Conservation (phyloP, 2,113 vertebrate genomes). For the Petrocephalus zakoni region DNA sequence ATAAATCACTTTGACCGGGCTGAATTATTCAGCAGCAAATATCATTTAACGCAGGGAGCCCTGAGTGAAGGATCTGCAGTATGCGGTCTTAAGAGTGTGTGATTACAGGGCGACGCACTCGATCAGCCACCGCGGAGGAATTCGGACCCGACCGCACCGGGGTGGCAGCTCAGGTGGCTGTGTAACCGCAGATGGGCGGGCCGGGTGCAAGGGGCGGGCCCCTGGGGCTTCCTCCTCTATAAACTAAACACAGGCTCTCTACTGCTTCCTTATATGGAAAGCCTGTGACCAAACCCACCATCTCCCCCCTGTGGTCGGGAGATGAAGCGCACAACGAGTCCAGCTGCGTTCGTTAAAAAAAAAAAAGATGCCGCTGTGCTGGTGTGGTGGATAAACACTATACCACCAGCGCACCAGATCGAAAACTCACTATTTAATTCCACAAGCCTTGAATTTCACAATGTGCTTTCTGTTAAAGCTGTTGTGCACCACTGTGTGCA, state of each 20-base stretch:
- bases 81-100: constrained; percentile 11
- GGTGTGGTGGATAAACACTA: not conserved
- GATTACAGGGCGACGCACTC: not conserved
- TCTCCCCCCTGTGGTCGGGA: constrained; percentile 50
- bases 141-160: not conserved
- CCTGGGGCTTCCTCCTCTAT: not conserved
- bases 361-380: not conserved
- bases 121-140: not conserved
- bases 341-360: not conserved
- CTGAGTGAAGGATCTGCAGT: not conserved
- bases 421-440: not conserved
- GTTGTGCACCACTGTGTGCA: not conserved
- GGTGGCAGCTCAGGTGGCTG: not conserved
- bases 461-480: not conserved
- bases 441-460: not conserved
- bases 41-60: constrained; percentile 13
- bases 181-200: not conserved
- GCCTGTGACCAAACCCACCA: constrained; percentile 25
- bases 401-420: not conserved
- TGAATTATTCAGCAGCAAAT: constrained; percentile 27
- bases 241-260: constrained; percentile 7
- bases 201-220: not conserved
- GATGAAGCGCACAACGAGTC: not conserved
- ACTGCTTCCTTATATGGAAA: not conserved
- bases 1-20: constrained; percentile 16